Percentiles rank a stretch among this genome's conserved stretches.
These are phyloP conservation scores for sheep (Ovis aries) DNA, from an alignment of 2,113 vertebrate species.

Conservation along the genomic window DNA sequence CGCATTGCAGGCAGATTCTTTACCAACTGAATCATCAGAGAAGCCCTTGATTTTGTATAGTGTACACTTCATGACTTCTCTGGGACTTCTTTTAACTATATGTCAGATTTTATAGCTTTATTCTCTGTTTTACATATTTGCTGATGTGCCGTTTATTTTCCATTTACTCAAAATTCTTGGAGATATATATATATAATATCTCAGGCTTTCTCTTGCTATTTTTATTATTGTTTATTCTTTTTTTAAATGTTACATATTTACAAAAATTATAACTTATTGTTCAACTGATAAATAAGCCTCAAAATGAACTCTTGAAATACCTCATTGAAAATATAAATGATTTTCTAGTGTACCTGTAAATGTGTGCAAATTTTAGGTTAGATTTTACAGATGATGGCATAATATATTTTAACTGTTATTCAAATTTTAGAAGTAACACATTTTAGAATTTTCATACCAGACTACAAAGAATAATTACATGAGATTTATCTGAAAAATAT, in stretches of 20 bases:
- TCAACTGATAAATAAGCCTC: not conserved
- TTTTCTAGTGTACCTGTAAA: not conserved
- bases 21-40: not conserved
- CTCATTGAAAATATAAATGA: not conserved
- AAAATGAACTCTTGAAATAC: not conserved
- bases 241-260: not conserved
- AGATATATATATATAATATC: not conserved
- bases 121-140: not conserved
- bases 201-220: not conserved
- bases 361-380: not conserved
- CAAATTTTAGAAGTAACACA: not conserved
- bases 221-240: not conserved
- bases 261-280: not conserved
- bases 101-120: not conserved
- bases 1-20: accelerated
- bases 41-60: not conserved
- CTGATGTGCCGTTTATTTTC: not conserved
- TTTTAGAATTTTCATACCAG: not conserved
- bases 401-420: not conserved
- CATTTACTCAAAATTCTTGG: not conserved
- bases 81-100: not conserved
- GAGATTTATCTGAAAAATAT: not conserved
- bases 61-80: not conserved
- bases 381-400: not conserved
- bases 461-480: not conserved